Evolutionary conservation across 1,140 invertebrate species (phyloP).

Genomic region (Acyrthosiphon pisum): DNA sequence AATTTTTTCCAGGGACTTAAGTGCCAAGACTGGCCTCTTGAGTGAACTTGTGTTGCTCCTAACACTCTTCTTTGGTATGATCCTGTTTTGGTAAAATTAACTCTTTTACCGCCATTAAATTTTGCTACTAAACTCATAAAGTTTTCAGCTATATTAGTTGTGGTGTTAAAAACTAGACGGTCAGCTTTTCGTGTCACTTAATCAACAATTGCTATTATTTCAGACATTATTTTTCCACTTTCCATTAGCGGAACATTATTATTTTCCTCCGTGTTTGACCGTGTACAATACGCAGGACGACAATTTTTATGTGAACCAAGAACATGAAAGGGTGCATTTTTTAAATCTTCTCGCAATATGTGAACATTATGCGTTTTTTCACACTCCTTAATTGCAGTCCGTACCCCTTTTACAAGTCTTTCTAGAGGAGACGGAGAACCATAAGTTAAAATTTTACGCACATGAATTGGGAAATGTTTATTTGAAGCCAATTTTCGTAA

Average conservation of each 20-base stretch:
- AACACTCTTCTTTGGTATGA: constrained; percentile 12
- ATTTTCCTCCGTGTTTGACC: not conserved
- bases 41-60: constrained; percentile 23
- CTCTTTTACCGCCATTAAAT: constrained; percentile 12
- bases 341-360: not conserved
- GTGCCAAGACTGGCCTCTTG: not conserved
- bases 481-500: not conserved
- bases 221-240: not conserved
- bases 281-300: not conserved
- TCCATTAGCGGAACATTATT: not conserved
- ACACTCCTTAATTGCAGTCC: constrained; percentile 7
- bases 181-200: not conserved
- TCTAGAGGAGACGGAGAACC: not conserved
- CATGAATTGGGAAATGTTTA: not conserved
- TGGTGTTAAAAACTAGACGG: not conserved
- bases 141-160: constrained; percentile 16
- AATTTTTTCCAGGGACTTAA: not conserved
- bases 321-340: not conserved
- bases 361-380: not conserved
- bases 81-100: not conserved
- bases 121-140: constrained; percentile 24
- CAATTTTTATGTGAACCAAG: not conserved
- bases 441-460: not conserved
- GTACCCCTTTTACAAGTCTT: not conserved
- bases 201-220: constrained; percentile 1